phyloP scores from a whole-genome alignment of 2,888 invertebrate genomes.

The Dysmachus trigonus region DNA sequence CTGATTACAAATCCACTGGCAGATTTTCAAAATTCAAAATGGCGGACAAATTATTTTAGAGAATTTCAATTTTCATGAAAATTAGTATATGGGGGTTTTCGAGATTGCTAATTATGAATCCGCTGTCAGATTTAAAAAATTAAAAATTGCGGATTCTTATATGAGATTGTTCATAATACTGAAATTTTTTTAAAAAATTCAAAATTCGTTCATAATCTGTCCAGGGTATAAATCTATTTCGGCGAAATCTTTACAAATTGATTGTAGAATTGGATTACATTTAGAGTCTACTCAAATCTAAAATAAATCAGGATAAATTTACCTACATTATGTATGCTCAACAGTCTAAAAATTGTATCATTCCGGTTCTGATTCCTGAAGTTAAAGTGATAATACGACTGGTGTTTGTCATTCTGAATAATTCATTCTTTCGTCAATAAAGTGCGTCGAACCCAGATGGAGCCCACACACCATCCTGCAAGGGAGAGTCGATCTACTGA shows the following conservation, averaged over 20 bases:
- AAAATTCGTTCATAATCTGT: too few species aligned
- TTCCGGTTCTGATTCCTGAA: neutral
- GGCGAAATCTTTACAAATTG: neutral
- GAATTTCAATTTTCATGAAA: too few species aligned
- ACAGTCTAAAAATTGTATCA: neutral
- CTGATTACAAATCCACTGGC: too few species aligned
- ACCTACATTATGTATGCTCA: neutral
- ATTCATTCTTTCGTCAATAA: neutral
- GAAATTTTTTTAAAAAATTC: too few species aligned
- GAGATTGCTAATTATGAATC: too few species aligned
- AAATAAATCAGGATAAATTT: neutral
- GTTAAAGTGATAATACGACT: neutral
- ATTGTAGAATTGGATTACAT: neutral
- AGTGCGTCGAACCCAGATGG: neutral
- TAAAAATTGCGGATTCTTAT: too few species aligned
- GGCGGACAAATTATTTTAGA: too few species aligned
- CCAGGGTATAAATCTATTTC: neutral
- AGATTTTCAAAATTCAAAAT: too few species aligned
- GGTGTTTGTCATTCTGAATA: neutral
- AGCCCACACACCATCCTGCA: neutral
- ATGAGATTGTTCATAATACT: too few species aligned
- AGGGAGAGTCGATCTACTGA: neutral
- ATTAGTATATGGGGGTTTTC: too few species aligned
- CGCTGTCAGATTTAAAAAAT: too few species aligned
- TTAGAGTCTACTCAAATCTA: neutral